phyloP scores from a whole-genome alignment of 1,140 invertebrate genomes.

The Trachymyrmex cornetzi region DNA sequence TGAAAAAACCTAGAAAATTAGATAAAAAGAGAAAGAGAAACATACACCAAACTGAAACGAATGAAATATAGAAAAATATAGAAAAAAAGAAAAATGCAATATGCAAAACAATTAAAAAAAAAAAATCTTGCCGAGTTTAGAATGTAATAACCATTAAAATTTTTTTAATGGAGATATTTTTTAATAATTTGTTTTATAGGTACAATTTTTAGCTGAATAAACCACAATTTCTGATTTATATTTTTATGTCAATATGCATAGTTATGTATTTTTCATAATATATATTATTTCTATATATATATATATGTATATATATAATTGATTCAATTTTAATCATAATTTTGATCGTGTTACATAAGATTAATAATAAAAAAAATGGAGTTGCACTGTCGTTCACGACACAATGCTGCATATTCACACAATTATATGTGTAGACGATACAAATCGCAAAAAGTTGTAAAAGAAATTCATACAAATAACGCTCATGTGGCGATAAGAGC shows the following conservation, averaged over 20 bases:
- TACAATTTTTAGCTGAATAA: neutral
- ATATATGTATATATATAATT: neutral
- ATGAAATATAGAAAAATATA: neutral
- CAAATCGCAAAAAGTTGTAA: neutral
- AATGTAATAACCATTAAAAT: neutral
- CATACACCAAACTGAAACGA: neutral
- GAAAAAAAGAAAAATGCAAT: neutral
- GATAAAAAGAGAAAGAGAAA: neutral
- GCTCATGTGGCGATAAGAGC: neutral
- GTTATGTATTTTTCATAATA: neutral
- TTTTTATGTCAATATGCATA: neutral
- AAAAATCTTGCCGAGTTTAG: neutral
- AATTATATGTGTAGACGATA: neutral
- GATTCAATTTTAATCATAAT: neutral
- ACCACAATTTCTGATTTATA: neutral
- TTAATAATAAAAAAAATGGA: neutral
- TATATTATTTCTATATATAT: neutral
- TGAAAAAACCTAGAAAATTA: neutral
- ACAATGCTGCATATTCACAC: neutral
- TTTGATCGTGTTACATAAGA: neutral
- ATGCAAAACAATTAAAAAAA: neutral
- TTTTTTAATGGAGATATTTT: neutral
- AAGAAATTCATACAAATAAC: neutral
- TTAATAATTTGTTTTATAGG: neutral
- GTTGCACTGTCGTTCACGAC: neutral